Conservation (phyloP, 23 tunicate species). For the Phallusia fumigata region DNA sequence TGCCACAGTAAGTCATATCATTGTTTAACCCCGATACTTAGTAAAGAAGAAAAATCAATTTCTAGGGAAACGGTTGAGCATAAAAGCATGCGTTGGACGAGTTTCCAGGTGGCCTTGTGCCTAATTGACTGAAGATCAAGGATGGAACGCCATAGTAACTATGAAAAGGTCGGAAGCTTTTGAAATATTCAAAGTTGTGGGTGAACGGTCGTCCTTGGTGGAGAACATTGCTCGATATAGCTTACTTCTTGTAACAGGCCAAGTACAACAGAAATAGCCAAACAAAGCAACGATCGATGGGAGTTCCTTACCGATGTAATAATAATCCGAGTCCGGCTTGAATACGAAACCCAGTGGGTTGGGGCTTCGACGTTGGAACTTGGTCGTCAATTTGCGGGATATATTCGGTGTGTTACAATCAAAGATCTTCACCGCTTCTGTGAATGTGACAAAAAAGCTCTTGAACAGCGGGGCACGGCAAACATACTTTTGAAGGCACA, state of each 20-base stretch:
- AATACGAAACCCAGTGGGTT: conserved; percentile 80
- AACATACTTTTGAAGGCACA: neutral
- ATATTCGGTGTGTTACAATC: conserved; percentile 45
- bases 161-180: neutral
- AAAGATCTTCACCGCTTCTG: conserved; percentile 41
- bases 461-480: neutral
- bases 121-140: neutral
- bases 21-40: neutral
- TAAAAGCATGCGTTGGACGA: neutral
- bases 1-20: no score
- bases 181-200: neutral
- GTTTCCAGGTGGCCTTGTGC: neutral
- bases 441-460: neutral
- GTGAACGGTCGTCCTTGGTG: neutral
- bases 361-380: conserved; percentile 78
- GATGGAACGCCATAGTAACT: neutral
- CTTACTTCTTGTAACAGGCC: no score
- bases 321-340: conserved; percentile 48
- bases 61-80: neutral
- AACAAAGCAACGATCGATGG: neutral
- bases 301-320: conserved; percentile 63
- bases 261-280: neutral
- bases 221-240: no score
- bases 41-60: neutral
- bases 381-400: conserved; percentile 52